Evolutionary conservation across 2,888 invertebrate genomes (phyloP).

Genomic region (Fissipunctia ypsillon): DNA sequence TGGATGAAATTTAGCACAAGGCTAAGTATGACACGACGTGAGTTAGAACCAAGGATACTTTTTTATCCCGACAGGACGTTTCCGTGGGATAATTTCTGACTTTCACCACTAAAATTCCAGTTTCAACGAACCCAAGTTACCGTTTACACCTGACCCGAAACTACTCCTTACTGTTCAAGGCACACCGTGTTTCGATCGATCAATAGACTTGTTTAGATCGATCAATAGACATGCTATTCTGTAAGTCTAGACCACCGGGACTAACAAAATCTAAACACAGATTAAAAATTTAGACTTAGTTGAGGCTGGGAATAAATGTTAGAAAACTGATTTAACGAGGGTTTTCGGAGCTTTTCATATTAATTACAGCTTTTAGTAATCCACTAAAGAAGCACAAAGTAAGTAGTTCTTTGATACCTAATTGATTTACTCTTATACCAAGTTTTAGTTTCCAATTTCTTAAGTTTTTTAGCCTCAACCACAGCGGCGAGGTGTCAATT

Average conservation of each 20-base stretch:
- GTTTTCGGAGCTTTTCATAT: conserved; percentile 3
- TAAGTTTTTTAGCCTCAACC: too few species aligned
- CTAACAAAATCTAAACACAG: conserved; percentile 13
- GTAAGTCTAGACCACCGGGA: conserved; percentile 20
- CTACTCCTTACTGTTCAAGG: not conserved
- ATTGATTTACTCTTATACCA: too few species aligned
- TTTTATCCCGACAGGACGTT: too few species aligned
- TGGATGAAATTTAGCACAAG: too few species aligned
- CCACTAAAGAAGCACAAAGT: too few species aligned
- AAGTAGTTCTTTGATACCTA: too few species aligned
- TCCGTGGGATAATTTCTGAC: too few species aligned
- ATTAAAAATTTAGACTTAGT: conserved; percentile 11
- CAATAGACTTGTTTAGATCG: conserved; percentile 57
- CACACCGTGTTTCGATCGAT: conserved; percentile 44
- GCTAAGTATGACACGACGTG: too few species aligned
- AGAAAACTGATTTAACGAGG: not conserved
- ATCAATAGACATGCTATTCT: conserved; percentile 56
- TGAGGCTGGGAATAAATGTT: not conserved
- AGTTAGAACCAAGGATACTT: too few species aligned
- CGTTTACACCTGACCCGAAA: not conserved
- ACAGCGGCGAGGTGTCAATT: too few species aligned
- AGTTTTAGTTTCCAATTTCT: too few species aligned
- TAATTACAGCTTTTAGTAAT: not conserved
- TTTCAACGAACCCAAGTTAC: not conserved
- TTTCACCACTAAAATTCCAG: not conserved